Conservation (phyloP, 2,113 vertebrate genomes). For the Pollachius pollachius region DNA sequence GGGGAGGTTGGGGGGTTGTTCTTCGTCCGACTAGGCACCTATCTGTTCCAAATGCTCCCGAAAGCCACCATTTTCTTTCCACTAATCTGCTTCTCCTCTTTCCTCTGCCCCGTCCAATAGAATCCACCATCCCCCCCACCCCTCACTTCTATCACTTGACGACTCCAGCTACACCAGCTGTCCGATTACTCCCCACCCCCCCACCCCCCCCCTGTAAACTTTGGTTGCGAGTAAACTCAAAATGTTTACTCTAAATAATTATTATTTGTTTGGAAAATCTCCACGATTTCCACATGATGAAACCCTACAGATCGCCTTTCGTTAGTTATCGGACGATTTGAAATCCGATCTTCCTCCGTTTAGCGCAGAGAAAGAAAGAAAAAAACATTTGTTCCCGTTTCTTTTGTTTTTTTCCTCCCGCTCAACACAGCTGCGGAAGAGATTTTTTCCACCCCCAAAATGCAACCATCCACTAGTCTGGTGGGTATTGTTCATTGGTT, state of each 20-base stretch:
- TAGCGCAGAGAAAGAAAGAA: no score
- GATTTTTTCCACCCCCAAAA: no score
- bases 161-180: conserved; percentile 75
- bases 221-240: not conserved
- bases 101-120: not conserved
- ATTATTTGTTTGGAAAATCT: not conserved
- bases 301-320: no score
- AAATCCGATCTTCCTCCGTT: no score
- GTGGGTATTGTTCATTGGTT: no score
- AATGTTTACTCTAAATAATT: conserved; percentile 7
- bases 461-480: no score
- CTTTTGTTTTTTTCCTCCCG: not conserved
- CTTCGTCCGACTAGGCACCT: conserved; percentile 4
- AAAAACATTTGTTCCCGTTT: not conserved
- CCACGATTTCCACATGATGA: no score
- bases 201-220: conserved; percentile 1
- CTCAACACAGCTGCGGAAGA: no score
- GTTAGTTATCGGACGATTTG: no score
- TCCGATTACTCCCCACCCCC: conserved; percentile 48
- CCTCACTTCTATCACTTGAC: conserved; percentile 59
- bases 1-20: not conserved
- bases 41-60: conserved; percentile 23
- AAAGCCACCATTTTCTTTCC: conserved; percentile 34
- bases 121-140: conserved; percentile 18
- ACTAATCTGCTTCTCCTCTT: not conserved